phyloP scores from a whole-genome alignment of 2,113 vertebrate genomes.

The Dasyornis broadbenti region DNA sequence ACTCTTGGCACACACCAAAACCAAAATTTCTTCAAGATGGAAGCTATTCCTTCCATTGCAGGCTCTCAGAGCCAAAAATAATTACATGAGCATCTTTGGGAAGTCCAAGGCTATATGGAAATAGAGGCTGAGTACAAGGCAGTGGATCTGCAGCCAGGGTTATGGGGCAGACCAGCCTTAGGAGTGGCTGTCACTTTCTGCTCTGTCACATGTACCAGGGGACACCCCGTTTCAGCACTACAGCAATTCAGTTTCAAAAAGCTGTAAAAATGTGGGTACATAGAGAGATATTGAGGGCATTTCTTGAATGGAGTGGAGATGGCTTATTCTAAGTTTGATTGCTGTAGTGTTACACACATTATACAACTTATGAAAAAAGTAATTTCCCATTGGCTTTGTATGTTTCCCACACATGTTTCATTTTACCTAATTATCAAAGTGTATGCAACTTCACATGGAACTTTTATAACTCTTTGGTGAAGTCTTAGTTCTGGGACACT shows the following conservation, averaged over 20 bases:
- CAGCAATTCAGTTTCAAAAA: neutral
- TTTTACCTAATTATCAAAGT: neutral
- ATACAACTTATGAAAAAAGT: neutral
- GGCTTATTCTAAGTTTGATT: neutral
- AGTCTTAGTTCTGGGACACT: neutral
- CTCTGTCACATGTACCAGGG: neutral
- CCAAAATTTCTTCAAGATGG: neutral
- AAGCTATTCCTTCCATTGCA: neutral
- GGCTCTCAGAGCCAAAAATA: neutral
- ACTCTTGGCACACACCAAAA: neutral
- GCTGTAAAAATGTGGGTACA: neutral
- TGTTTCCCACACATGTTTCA: neutral
- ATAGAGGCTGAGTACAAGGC: neutral
- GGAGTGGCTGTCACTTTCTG: neutral
- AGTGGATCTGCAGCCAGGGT: neutral
- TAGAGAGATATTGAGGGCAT: accelerated
- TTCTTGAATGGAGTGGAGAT: neutral
- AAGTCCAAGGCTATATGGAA: neutral
- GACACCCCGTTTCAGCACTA: neutral
- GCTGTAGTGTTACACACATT: neutral
- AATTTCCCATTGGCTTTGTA: neutral
- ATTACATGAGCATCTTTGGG: neutral
- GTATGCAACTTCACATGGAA: neutral
- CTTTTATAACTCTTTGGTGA: neutral
- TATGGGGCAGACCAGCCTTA: neutral